Conservation (phyloP, 2,113 vertebrate species). For the Tyto alba region DNA sequence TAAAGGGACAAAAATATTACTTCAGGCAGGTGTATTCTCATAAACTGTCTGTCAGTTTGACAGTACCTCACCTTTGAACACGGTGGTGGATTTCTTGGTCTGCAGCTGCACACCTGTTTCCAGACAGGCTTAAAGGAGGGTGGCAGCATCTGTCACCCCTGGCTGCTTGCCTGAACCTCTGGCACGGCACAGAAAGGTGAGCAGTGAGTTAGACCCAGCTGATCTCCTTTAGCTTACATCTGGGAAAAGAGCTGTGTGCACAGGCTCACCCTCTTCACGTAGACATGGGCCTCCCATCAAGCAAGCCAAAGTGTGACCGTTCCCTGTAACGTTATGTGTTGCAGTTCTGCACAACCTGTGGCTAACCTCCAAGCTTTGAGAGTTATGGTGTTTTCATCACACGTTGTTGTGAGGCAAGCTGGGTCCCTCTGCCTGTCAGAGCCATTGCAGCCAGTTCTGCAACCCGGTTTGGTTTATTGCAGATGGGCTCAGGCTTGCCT, state of each 20-base stretch:
- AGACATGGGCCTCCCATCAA: neutral
- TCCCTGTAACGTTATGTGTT: neutral
- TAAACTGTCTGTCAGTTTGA: neutral
- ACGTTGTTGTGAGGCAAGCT: neutral
- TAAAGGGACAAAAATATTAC: neutral
- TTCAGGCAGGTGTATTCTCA: neutral
- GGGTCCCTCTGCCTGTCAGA: neutral
- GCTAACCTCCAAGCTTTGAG: constrained; percentile 39
- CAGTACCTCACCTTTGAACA: neutral
- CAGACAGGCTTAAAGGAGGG: neutral
- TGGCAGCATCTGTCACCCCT: neutral
- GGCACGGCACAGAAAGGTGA: neutral
- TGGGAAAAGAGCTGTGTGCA: neutral
- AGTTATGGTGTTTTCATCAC: neutral
- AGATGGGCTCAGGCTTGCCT: neutral
- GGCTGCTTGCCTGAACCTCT: neutral
- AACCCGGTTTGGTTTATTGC: neutral
- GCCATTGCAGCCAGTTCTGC: neutral
- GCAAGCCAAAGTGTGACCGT: neutral
- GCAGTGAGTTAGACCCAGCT: neutral
- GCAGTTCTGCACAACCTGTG: constrained; percentile 19
- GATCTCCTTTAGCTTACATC: neutral
- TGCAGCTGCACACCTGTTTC: neutral
- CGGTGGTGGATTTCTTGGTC: neutral
- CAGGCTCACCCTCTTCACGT: neutral